phyloP scores from a whole-genome alignment of 2,888 invertebrate species.

The Torymus tubicola region DNA sequence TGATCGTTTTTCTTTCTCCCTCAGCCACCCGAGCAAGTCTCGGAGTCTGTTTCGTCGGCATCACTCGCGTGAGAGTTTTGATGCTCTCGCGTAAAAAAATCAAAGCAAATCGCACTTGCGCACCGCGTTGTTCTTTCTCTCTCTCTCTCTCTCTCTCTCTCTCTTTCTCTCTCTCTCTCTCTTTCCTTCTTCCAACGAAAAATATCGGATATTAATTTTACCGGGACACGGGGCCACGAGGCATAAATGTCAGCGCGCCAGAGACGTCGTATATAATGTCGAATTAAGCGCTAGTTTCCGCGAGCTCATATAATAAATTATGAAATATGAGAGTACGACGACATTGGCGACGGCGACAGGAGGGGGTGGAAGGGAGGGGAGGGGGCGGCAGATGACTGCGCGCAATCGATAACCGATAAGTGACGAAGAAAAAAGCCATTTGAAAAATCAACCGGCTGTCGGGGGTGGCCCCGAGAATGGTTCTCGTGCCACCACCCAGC shows the following conservation, averaged over 20 bases:
- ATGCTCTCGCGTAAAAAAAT: conserved; percentile 26
- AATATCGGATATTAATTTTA: conserved; percentile 5
- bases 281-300: background rate
- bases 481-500: background rate
- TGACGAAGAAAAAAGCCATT: conserved; percentile 2
- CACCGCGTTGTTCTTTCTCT: too few relatives aligned
- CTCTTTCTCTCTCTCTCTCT: background rate
- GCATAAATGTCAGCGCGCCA: background rate
- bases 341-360: too few relatives aligned
- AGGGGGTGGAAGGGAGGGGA: too few relatives aligned
- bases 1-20: conserved; percentile 23
- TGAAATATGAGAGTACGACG: conserved; percentile 6
- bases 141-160: background rate
- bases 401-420: conserved; percentile 41
- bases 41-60: conserved; percentile 39
- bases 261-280: background rate
- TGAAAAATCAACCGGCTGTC: conserved; percentile 48
- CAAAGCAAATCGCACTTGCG: background rate
- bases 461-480: background rate
- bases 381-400: too few relatives aligned
- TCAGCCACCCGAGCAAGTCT: background rate
- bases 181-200: conserved; percentile 3
- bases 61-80: conserved; percentile 8
- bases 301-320: conserved; percentile 16
- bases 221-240: background rate